Evolutionary conservation across 2,113 vertebrate species (phyloP).

Genomic region (Syngnathus scovelli): DNA sequence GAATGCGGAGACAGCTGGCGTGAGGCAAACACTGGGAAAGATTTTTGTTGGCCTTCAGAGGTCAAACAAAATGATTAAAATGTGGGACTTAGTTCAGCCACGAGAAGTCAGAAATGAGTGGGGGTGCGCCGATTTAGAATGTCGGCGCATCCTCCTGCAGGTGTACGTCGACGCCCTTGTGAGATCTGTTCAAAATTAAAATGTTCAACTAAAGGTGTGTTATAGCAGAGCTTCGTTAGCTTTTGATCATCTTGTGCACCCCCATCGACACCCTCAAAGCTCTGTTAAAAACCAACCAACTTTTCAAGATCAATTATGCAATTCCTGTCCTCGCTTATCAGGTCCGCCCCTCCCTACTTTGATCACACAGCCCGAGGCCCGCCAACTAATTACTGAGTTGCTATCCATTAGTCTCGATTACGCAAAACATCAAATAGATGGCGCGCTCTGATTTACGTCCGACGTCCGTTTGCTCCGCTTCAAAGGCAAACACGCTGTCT

Average conservation of each 20-base stretch:
- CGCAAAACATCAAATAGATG: constrained; percentile 48
- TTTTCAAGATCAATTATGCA: not conserved
- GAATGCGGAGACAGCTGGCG: constrained; percentile 1
- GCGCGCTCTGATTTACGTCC: constrained; percentile 37
- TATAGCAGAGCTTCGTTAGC: too few relatives aligned
- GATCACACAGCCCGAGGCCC: constrained; percentile 61
- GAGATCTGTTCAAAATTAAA: not conserved
- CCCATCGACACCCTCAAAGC: too few relatives aligned
- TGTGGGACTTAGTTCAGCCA: not conserved
- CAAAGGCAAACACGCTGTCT: not conserved
- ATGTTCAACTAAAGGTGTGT: too few relatives aligned
- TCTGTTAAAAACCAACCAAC: too few relatives aligned
- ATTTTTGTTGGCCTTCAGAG: not conserved
- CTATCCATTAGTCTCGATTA: constrained; percentile 35
- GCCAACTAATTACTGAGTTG: not conserved
- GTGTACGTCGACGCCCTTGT: too few relatives aligned
- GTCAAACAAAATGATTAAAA: not conserved
- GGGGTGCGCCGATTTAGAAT: not conserved
- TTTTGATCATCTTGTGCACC: too few relatives aligned
- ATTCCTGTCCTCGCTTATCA: not conserved
- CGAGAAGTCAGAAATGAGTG: too few relatives aligned
- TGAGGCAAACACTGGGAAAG: constrained; percentile 2
- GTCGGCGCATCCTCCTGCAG: too few relatives aligned
- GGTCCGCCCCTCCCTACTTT: constrained; percentile 51
- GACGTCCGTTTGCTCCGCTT: not conserved